phyloP scores from a whole-genome alignment of 2,888 invertebrate genomes.

The Pseudolycoriella hygida region DNA sequence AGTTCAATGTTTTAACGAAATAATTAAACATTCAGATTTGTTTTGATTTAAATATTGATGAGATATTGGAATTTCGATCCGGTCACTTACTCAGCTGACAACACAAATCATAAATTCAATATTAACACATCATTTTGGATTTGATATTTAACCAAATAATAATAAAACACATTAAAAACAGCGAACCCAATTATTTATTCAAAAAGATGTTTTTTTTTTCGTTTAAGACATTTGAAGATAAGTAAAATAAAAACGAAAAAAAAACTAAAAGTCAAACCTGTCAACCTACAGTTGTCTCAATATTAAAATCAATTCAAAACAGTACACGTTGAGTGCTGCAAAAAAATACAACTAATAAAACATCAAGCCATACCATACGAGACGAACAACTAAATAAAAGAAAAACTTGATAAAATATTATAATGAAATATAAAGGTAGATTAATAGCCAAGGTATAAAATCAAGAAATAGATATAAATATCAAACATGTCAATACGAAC shows the following conservation, averaged over 20 bases:
- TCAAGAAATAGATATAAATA: constrained; percentile 2
- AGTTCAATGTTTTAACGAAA: no score
- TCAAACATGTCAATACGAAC: background rate
- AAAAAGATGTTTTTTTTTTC: background rate
- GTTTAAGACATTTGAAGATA: background rate
- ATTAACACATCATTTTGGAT: no score
- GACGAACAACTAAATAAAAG: background rate
- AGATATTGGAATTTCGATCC: no score
- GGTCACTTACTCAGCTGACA: no score
- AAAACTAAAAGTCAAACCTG: background rate
- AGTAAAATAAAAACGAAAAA: no score
- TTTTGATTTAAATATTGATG: no score
- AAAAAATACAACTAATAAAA: background rate
- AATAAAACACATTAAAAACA: no score
- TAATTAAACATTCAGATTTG: no score
- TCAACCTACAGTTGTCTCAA: constrained; percentile 1
- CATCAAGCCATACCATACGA: background rate
- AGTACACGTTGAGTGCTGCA: background rate
- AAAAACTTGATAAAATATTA: background rate
- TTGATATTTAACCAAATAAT: no score
- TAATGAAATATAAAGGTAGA: background rate
- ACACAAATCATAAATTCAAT: no score
- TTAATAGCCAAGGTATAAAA: background rate
- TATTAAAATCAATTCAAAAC: background rate
- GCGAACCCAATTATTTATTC: constrained; percentile 1